A percentile compares a stretch with the other conserved stretches of the same genome.
Conservation (phyloP, 2,888 invertebrate species). For the Drosophila borborema region DNA sequence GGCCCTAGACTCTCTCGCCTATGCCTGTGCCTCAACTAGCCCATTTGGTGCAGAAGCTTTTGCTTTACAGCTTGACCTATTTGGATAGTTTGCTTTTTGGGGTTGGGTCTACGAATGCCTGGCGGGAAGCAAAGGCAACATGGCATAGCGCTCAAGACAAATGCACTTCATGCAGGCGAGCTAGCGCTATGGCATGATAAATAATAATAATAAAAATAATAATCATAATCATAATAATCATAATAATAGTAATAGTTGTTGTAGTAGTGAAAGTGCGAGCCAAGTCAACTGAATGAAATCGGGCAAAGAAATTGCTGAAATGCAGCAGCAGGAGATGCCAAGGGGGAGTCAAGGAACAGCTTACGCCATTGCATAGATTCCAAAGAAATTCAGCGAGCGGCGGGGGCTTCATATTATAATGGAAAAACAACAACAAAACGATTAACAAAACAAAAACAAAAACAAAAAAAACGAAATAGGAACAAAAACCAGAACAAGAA, state of each 20-base stretch:
- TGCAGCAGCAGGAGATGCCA: constrained; percentile 3
- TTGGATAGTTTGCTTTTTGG: constrained; percentile 1
- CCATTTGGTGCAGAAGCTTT: constrained; percentile 9
- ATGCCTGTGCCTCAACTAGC: not conserved
- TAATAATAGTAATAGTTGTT: constrained; percentile 6
- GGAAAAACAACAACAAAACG: constrained; percentile 16
- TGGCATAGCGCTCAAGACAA: constrained; percentile 45
- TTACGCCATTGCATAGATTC: constrained; percentile 31
- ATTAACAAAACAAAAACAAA: not conserved
- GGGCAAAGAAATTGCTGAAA: constrained; percentile 36
- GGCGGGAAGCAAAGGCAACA: not conserved
- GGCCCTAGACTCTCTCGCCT: not conserved
- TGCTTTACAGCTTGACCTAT: constrained; percentile 26
- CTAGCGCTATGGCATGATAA: not conserved
- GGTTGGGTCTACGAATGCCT: not conserved
- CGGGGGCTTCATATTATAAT: constrained; percentile 9
- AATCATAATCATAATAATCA: constrained; percentile 17
- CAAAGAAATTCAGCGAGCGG: constrained; percentile 20
- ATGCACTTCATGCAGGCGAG: constrained; percentile 25
- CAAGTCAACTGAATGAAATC: constrained; percentile 24
- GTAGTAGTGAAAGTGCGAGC: constrained; percentile 28
- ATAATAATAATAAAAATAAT: constrained; percentile 15
- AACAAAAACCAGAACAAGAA: constrained; percentile 12
- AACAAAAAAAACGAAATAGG: not conserved
- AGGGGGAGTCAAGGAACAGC: not conserved